Evolutionary conservation across 2,113 vertebrate genomes (phyloP), one percentile per base, ranked within the genome.

Genomic region (Rhegmatorhina hoffmannsi): DNA sequence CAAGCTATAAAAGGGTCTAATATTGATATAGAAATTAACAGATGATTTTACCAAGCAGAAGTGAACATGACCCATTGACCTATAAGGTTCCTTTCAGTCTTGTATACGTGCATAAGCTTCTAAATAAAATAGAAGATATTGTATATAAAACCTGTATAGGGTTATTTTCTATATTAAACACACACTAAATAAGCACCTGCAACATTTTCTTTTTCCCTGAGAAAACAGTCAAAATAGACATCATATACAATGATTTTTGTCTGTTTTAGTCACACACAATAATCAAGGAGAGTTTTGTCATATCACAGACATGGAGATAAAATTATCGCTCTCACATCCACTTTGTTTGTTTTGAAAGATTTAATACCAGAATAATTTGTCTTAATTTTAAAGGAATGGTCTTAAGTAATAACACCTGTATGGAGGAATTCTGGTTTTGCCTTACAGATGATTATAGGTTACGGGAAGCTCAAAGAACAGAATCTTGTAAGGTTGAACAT

Each of bases 401-500:
- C 38, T 53, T 78, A 67, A 82, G 38, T 60, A 66, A 44, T 66
- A 92, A 75, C 33, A 72, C 21, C 34, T 10, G 7, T 25, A 10
- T 50, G 56, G 44, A 83, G 72, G 76, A 87, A 79, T 78, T 73
- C 52, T 79, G 64, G 28, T 87, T 93, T 96, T 95, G 75, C 94
- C 88, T 97, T 95, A 73, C 95, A 99, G 99, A 98, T 92, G 97
- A 98, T 94, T 99, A 98, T 34, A 98, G 95, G 93, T 82, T 94
- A 75, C 97, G 98, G 98, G 97, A 97, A 56, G 59, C 98, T 81
- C 92, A 92, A 90, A 98, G 97, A 97, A 94, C 90, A 8, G 97
- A 98, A 84, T 64, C 96, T n/a, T 83, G 38, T 60, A 98, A 98
- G 95, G 93, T 96, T 52, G 97, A 98, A 13, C 62, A 49, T 40